A percentile compares a stretch with the other conserved stretches of the same genome.
Conservation (phyloP, 2,113 vertebrate genomes). For the Misgurnus mizolepis region DNA sequence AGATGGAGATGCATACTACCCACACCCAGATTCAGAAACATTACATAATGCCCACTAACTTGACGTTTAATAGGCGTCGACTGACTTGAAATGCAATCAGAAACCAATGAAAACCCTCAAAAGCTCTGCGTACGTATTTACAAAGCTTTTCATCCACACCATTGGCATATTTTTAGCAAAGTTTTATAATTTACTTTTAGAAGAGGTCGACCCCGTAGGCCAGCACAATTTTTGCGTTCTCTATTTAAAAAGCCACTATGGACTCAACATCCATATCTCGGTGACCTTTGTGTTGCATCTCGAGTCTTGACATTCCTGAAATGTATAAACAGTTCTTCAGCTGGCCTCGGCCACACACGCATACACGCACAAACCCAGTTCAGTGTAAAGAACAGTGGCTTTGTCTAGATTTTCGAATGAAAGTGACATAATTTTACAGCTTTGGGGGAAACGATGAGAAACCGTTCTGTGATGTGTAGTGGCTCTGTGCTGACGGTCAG, state of each 20-base stretch:
- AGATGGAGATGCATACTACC: conserved; percentile 44
- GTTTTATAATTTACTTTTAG: neutral
- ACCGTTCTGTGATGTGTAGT: neutral
- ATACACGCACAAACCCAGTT: conserved; percentile 20
- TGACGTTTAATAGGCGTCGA: conserved; percentile 42
- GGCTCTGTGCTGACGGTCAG: neutral
- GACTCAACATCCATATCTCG: conserved; percentile 11
- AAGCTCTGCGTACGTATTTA: neutral
- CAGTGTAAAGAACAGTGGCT: conserved; percentile 40
- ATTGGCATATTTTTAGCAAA: conserved; percentile 13
- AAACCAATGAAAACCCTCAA: neutral
- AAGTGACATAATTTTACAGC: conserved; percentile 37
- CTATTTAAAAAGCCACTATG: neutral
- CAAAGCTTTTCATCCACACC: neutral
- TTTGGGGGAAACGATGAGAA: conserved; percentile 9
- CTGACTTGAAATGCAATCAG: conserved; percentile 52
- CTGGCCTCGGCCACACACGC: conserved; percentile 28
- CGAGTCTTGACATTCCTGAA: conserved; percentile 53
- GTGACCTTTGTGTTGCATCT: conserved; percentile 39
- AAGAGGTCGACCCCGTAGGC: neutral
- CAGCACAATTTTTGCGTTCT: neutral
- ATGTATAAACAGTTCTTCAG: conserved; percentile 38
- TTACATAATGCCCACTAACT: conserved; percentile 64
- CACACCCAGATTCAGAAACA: conserved; percentile 60
- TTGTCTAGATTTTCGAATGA: conserved; percentile 1